Base-by-base conservation (phyloP, 2,113 vertebrate species). In the Sceloporus tristichus region DNA sequence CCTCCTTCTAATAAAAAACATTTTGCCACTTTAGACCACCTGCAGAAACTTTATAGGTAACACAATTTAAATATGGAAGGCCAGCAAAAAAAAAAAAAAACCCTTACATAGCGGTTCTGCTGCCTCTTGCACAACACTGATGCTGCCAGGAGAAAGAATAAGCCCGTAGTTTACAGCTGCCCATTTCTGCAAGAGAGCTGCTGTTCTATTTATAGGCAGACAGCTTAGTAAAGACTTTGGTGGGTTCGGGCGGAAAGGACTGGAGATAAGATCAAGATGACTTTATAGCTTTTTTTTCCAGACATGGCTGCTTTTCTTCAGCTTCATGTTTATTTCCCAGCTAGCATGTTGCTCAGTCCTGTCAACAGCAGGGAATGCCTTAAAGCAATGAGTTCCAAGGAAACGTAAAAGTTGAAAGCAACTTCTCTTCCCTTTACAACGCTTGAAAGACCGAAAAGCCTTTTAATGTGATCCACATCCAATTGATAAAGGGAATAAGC, bases 221-320 rank as follows among this genome's bases (percentile, higher is more conserved):
- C 79, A 71, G 93, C 94, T 95, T 95, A 94, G 94, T 89, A 94
- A 91, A 93, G 92, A 91, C 91, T 90, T 93, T 90, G 91, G 94
- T 96, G 95, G 94, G 95, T 97, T 97, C 94, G 91, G 93, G 95
- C 93, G 93, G 96, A 97, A 97, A 96, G 88, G 83, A 92, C 91
- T 87, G 29, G 65, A 94, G 96, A 96, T 95, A 94, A 96, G 93
- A 97, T 96, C 96, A 93, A 96, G 94, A 95, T 90, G 86, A 95
- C 93, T 96, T 91, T 95, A 94, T 90, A 92, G 93, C 93, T 90
- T 56, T 87, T 95, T 66, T 65, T 62, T 42, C 34, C 34, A 95
- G 90, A 92, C 94, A 91, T 42, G 5, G 1, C 86, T 91, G 79
- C 88, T 91, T 94, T 91, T 95, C 87, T 93, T 90, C 92, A 94